phyloP scores from a whole-genome alignment of 2,888 invertebrate genomes.

The Branchellion lobata region DNA sequence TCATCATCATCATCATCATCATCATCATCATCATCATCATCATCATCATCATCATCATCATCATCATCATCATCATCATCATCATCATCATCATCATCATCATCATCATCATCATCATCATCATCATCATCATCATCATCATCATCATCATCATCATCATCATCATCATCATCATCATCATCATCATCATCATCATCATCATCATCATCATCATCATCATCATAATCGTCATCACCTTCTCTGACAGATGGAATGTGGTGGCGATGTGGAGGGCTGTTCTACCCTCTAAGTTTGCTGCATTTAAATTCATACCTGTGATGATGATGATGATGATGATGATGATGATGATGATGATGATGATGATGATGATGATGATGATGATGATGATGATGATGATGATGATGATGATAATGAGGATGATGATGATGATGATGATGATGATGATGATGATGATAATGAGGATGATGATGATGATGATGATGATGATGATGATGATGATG shows the following conservation, averaged over 20 bases:
- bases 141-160: conserved; percentile 31
- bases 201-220: not conserved
- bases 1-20: conserved; percentile 65
- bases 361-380: conserved; percentile 44
- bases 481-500: conserved; percentile 43
- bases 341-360: conserved; percentile 46
- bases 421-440: conserved; percentile 58
- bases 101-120: conserved; percentile 32
- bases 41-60: conserved; percentile 30
- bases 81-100: conserved; percentile 27
- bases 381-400: conserved; percentile 41
- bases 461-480: conserved; percentile 42
- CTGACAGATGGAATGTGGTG: conserved; percentile 46
- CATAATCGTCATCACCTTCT: conserved; percentile 25
- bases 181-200: conserved; percentile 7
- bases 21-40: conserved; percentile 45
- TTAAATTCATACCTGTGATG: conserved; percentile 56
- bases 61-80: conserved; percentile 37
- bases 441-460: conserved; percentile 50
- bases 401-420: conserved; percentile 41
- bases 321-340: conserved; percentile 58
- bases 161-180: conserved; percentile 13
- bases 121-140: conserved; percentile 19
- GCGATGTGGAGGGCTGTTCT: conserved; percentile 53
- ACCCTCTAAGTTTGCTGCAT: conserved; percentile 56